Evolutionary conservation across 2,888 invertebrate genomes (phyloP).

Genomic region (Epirrita christyi): DNA sequence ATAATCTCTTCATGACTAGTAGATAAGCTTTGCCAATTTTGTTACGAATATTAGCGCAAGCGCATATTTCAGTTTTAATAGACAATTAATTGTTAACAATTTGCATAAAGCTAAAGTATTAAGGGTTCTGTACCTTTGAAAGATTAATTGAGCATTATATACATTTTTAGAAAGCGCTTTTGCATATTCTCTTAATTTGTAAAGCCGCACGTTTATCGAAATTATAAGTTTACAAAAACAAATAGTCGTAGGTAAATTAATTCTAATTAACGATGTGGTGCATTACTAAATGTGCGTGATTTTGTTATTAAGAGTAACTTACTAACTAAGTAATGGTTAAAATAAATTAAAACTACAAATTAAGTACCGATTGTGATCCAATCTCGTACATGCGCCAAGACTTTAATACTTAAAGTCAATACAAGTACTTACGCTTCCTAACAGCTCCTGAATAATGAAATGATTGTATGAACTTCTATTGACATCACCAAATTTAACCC

Average conservation of each 20-base stretch:
- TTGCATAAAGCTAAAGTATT: constrained; percentile 10
- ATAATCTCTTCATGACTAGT: constrained; percentile 77
- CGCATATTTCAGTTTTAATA: constrained; percentile 45
- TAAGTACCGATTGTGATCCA: constrained; percentile 62
- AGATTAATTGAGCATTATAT: constrained; percentile 59
- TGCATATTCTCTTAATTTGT: constrained; percentile 62
- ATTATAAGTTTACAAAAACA: constrained; percentile 19
- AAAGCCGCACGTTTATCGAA: constrained; percentile 65
- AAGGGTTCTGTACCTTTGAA: constrained; percentile 6
- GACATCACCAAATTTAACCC: constrained; percentile 50
- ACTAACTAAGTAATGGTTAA: constrained; percentile 71
- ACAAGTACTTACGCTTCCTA: constrained; percentile 73
- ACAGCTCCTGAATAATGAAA: constrained; percentile 48
- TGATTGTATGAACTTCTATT: constrained; percentile 44
- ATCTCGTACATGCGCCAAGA: constrained; percentile 77
- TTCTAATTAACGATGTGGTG: constrained; percentile 35
- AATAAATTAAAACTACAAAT: constrained; percentile 67
- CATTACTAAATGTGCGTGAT: constrained; percentile 41
- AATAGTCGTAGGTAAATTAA: constrained; percentile 10
- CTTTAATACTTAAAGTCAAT: constrained; percentile 81
- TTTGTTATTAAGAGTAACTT: constrained; percentile 63
- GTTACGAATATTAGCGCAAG: constrained; percentile 50
- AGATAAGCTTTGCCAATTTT: constrained; percentile 67
- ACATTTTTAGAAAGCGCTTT: constrained; percentile 64
- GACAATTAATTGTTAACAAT: constrained; percentile 32